Evolutionary conservation across 2,113 vertebrate genomes (phyloP), one percentile per base, ranked within the genome.

Genomic region (Actinemys pallida): DNA sequence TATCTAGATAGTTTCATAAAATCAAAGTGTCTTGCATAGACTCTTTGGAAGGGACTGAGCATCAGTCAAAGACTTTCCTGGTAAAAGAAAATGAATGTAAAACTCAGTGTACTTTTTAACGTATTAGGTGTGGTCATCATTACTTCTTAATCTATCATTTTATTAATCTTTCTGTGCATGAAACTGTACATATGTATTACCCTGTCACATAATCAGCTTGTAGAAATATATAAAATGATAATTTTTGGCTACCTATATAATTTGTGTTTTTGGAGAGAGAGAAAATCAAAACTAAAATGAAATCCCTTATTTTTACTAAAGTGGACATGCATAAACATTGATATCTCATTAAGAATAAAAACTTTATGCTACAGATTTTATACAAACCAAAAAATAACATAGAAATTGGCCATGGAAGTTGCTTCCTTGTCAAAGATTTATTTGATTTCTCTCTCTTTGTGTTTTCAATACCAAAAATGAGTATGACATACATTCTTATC

Each of bases 401-500:
- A 49, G 12, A 87, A 86, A 89, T 65, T 22, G 91, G 54, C 94
- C 91, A 91, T 22, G 9, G 29, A 93, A 96, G 19, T 95, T 10
- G 14, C 2, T 91, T 91, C 10, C 7, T 47, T 53, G 86, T 88
- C 65, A 42, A 89, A 90, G 12, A 84, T 91, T 79, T 81, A 25
- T 97, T 93, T 20, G 14, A 84, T 65, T 72, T 94, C 69, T 91
- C 6, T 81, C 19, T 82, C 27, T 89, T 47, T 87, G 39, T 92
- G 29, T 94, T 96, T 95, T 87, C 81, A 92, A 94, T 83, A 90
- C 22, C 92, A 94, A 97, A 96, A 94, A 83, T 19, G 88, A 94
- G 84, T 72, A 4, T 54, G 82, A 95, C n/a, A 88, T 11, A 90
- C 57, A 88, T 62, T 95, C 52, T 85, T 83, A 95, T 93, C 45